These are phyloP conservation scores for Onychomys leucogaster DNA, from an alignment of 2,797 vertebrate species.

Conservation along the genomic window DNA sequence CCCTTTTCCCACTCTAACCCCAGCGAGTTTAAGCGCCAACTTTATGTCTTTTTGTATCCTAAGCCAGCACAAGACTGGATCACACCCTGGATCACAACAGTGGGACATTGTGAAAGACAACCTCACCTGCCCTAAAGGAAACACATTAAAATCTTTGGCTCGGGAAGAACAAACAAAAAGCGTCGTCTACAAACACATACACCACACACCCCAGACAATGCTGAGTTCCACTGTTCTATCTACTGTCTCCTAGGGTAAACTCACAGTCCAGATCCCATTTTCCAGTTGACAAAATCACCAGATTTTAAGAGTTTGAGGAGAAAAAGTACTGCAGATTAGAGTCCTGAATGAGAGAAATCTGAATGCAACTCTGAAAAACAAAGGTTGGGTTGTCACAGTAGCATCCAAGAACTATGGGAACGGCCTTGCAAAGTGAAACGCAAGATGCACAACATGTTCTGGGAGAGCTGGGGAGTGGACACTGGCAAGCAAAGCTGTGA, in stretches of 20 bases:
- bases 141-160: conserved; percentile 70
- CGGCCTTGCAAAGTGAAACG: neutral
- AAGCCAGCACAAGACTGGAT: neutral
- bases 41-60: conserved; percentile 60
- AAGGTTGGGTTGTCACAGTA: neutral
- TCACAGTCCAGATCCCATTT: neutral
- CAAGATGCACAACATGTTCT: neutral
- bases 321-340: neutral
- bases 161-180: neutral
- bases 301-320: neutral
- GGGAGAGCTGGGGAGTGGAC: neutral
- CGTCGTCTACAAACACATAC: neutral
- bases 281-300: neutral
- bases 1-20: neutral
- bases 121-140: neutral
- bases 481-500: neutral
- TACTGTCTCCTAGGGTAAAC: neutral
- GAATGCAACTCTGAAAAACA: neutral
- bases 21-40: neutral
- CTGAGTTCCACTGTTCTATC: conserved; percentile 18
- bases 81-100: conserved; percentile 33
- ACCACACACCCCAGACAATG: neutral
- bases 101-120: neutral
- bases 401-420: neutral
- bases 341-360: conserved; percentile 24